Base-by-base conservation (phyloP, 1,140 invertebrate genomes). In the Hermetia illucens region DNA sequence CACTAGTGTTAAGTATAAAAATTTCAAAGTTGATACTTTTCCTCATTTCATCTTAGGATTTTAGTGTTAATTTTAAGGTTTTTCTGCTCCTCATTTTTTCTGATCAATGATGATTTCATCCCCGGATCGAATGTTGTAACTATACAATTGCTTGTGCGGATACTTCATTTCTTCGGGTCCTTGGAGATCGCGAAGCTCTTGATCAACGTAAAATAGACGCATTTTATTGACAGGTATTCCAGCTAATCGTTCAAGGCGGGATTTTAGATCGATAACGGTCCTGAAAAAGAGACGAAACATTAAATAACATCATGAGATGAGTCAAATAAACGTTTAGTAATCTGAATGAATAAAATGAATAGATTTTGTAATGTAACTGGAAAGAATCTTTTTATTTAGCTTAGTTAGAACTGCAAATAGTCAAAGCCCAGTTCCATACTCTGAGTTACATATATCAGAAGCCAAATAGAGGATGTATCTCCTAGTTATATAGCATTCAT, bases 71-170 rank as follows among this genome's bases (percentile, higher is more conserved):
- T n/a, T n/a, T n/a, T n/a, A n/a, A n/a, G n/a, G n/a, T n/a, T n/a
- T n/a, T n/a, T n/a, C n/a, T n/a, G n/a, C n/a, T n/a, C n/a, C n/a
- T 27, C 29, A 58, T 32, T 58, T 58, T 46, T 83, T 83, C 42
- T 74, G 77, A 54, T 89, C 83, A 37, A 93, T 79, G 38, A 90
- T 82, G 49, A 93, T 89, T 60, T 92, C 85, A 64, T 92, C 87
- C 2, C 86, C 87, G 47, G 83, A 84, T 42, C 76, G 69, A 39
- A 93, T 83, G 59, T 91, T 90, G 61, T 91, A 92, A 38, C 84
- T 85, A 58, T 91, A 92, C 17, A 93, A 65, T 54, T 84, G 82
- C 49, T 89, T 88, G 42, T 82, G 80, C 2, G 84, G 82, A 53
- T 75, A 89, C 42, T 75, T 72, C 80, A 93, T 86, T 56, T 87